Evolutionary conservation across 2,113 vertebrate species (phyloP).

Genomic region (Tychaedon coryphoeus): DNA sequence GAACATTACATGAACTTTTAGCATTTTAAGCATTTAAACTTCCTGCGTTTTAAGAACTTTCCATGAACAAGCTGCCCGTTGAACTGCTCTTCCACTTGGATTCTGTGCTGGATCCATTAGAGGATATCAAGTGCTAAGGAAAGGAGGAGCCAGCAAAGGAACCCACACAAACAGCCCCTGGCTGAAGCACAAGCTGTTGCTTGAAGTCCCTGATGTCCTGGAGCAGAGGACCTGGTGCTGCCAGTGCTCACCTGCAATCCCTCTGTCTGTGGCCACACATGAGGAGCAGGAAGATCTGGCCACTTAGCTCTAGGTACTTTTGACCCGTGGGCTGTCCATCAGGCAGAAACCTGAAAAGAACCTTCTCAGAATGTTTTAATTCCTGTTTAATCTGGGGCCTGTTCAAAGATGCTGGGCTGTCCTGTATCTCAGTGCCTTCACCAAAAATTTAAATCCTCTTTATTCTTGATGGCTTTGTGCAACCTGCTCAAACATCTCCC

Average conservation of each 20-base stretch:
- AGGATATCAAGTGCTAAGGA: neutral
- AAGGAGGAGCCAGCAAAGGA: neutral
- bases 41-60: neutral
- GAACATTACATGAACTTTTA: too few relatives aligned
- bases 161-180: neutral
- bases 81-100: neutral
- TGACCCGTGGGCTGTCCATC: neutral
- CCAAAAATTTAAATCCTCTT: neutral
- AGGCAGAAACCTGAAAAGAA: neutral
- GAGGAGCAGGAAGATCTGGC: neutral
- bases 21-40: too few relatives aligned
- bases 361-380: neutral
- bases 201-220: neutral
- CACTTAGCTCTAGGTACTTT: neutral
- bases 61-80: neutral
- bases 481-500: neutral
- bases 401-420: neutral
- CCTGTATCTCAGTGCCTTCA: neutral
- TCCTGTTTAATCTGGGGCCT: neutral
- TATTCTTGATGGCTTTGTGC: neutral
- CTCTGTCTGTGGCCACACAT: neutral
- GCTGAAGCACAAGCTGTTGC: neutral
- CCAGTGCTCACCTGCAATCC: neutral
- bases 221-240: neutral
- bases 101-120: neutral